phyloP scores from a whole-genome alignment of 2,113 vertebrate species.

The Arvicanthis niloticus region DNA sequence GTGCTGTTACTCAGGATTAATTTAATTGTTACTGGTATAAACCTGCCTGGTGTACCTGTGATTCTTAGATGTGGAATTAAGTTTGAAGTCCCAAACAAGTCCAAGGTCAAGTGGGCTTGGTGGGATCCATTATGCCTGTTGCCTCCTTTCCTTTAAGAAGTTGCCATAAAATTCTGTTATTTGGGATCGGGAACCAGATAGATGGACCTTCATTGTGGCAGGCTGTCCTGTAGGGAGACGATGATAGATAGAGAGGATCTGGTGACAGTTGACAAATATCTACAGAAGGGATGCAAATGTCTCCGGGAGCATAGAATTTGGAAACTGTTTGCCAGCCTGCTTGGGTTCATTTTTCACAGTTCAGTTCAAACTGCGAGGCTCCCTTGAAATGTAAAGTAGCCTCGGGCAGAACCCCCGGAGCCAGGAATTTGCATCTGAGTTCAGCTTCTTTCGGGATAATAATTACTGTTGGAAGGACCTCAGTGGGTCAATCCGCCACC shows the following conservation, averaged over 20 bases:
- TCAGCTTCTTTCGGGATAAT: background rate
- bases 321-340: background rate
- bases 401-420: background rate
- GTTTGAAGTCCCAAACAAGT: background rate
- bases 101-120: background rate
- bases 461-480: background rate
- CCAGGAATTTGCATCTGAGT: background rate
- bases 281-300: conserved; percentile 52
- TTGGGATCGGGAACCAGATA: background rate
- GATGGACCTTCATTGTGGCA: background rate
- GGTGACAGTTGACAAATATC: conserved; percentile 52
- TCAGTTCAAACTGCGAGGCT: background rate
- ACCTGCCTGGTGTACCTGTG: background rate
- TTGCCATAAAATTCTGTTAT: conserved; percentile 7
- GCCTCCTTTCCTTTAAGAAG: conserved; percentile 1
- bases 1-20: conserved; percentile 54
- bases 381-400: conserved; percentile 40
- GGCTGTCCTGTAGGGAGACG: background rate
- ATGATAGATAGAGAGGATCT: background rate
- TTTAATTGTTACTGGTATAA: background rate
- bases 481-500: background rate
- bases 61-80: conserved; percentile 27
- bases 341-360: conserved; percentile 67
- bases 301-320: conserved; percentile 55
- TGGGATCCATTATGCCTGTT: background rate